These are phyloP conservation scores for Agonopterix arenella DNA, from an alignment of 2,888 invertebrate genomes.

Conservation along the genomic window DNA sequence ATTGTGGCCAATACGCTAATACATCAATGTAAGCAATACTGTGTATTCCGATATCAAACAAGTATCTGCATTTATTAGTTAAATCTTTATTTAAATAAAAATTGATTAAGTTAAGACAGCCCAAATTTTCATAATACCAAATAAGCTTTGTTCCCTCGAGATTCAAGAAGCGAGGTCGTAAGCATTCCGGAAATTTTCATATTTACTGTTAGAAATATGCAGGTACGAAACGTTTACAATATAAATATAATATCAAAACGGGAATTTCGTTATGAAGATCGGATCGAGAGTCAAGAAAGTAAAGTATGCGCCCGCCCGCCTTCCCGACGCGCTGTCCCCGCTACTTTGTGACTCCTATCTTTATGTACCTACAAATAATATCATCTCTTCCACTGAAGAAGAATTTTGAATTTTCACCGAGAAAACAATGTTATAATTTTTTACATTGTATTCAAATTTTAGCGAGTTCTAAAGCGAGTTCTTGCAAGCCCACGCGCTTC, in stretches of 20 bases:
- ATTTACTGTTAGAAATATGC: constrained; percentile 77
- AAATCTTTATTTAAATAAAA: constrained; percentile 8
- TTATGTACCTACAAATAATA: not conserved
- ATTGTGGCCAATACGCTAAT: constrained; percentile 46
- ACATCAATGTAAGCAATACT: constrained; percentile 27
- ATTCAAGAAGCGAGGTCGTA: constrained; percentile 46
- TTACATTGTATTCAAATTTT: too few species aligned
- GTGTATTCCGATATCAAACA: too few species aligned
- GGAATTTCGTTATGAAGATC: constrained; percentile 77
- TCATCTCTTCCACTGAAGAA: too few species aligned
- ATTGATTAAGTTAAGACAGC: constrained; percentile 19
- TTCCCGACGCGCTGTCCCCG: constrained; percentile 38
- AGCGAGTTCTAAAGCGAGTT: too few species aligned
- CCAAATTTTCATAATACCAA: constrained; percentile 58
- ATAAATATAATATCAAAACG: constrained; percentile 78
- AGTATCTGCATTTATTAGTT: too few species aligned
- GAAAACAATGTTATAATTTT: too few species aligned
- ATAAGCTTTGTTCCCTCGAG: constrained; percentile 56
- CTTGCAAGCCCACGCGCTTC: not conserved
- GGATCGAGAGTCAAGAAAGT: constrained; percentile 66
- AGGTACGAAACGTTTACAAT: constrained; percentile 75
- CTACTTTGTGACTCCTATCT: constrained; percentile 40
- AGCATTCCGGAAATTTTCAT: constrained; percentile 76
- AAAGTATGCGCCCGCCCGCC: constrained; percentile 57
- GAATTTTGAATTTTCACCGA: too few species aligned